Conservation (phyloP, 2,888 invertebrate species). For the Apamea crenata region DNA sequence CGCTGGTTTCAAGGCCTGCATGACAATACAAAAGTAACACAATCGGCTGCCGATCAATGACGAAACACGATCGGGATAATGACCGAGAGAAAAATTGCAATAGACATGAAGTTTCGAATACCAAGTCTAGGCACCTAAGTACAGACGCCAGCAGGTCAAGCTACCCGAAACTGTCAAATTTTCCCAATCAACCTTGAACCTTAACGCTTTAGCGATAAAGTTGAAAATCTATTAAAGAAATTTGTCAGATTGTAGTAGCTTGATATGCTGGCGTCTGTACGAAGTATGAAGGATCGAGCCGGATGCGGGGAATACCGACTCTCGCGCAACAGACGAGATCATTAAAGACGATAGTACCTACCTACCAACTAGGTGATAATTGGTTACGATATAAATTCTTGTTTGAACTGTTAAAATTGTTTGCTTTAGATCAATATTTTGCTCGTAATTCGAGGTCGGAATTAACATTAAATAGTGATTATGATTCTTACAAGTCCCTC, state of each 20-base stretch:
- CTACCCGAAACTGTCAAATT: no score
- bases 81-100: slow-evolving; percentile 39
- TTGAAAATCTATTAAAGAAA: no score
- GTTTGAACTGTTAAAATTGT: slow-evolving; percentile 42
- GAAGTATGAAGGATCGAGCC: slow-evolving; percentile 44
- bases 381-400: slow-evolving; percentile 13
- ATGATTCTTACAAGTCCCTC: not conserved
- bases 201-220: no score
- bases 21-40: slow-evolving; percentile 50
- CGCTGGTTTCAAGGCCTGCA: slow-evolving; percentile 48
- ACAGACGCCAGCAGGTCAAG: no score
- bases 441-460: slow-evolving; percentile 17
- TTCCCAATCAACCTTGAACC: no score
- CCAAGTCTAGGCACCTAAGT: slow-evolving; percentile 43
- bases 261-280: no score
- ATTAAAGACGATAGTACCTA: slow-evolving; percentile 26
- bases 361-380: slow-evolving; percentile 24
- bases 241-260: no score
- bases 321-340: slow-evolving; percentile 21
- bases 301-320: slow-evolving; percentile 73
- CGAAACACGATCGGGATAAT: slow-evolving; percentile 49
- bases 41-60: slow-evolving; percentile 33
- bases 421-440: slow-evolving; percentile 44
- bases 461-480: not conserved
- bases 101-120: slow-evolving; percentile 60